Conservation (phyloP, 2,113 vertebrate genomes). For the Oryzias celebensis region DNA sequence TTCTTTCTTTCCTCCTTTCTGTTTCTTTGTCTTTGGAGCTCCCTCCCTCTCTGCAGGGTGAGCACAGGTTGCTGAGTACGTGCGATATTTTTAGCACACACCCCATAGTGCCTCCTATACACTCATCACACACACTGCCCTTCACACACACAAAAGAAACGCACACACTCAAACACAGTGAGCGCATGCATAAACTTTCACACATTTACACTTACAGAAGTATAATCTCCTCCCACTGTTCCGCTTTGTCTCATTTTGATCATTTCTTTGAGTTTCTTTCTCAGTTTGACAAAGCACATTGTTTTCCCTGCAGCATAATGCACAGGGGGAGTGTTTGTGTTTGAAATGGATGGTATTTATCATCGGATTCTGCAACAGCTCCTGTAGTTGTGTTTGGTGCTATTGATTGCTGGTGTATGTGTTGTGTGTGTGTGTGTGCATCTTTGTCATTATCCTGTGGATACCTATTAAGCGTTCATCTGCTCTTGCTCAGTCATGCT, state of each 20-base stretch:
- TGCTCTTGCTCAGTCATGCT: slow-evolving; percentile 75
- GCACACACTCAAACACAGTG: neutral
- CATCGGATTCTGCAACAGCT: slow-evolving; percentile 46
- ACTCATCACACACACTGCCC: slow-evolving; percentile 43
- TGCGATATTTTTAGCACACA: slow-evolving; percentile 71
- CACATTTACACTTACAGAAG: slow-evolving; percentile 24
- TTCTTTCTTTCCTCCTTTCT: slow-evolving; percentile 2
- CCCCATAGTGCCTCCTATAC: slow-evolving; percentile 63
- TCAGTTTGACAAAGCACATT: slow-evolving; percentile 34
- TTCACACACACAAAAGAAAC: slow-evolving; percentile 21
- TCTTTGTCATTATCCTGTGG: slow-evolving; percentile 68
- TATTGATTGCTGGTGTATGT: slow-evolving; percentile 53
- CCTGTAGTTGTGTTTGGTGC: slow-evolving; percentile 50
- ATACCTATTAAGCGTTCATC: slow-evolving; percentile 77
- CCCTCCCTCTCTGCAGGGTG: slow-evolving; percentile 64
- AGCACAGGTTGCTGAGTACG: slow-evolving; percentile 68
- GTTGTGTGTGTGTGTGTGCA: slow-evolving; percentile 27
- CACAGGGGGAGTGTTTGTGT: slow-evolving; percentile 51
- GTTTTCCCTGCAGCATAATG: slow-evolving; percentile 41
- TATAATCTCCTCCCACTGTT: slow-evolving; percentile 14
- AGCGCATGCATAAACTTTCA: slow-evolving; percentile 7
- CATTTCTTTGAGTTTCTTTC: slow-evolving; percentile 29
- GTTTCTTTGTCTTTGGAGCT: slow-evolving; percentile 30
- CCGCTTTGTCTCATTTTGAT: slow-evolving; percentile 8
- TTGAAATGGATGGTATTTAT: slow-evolving; percentile 59